phyloP scores from a whole-genome alignment of 2,888 invertebrate species.

The Geophilus truncorum region DNA sequence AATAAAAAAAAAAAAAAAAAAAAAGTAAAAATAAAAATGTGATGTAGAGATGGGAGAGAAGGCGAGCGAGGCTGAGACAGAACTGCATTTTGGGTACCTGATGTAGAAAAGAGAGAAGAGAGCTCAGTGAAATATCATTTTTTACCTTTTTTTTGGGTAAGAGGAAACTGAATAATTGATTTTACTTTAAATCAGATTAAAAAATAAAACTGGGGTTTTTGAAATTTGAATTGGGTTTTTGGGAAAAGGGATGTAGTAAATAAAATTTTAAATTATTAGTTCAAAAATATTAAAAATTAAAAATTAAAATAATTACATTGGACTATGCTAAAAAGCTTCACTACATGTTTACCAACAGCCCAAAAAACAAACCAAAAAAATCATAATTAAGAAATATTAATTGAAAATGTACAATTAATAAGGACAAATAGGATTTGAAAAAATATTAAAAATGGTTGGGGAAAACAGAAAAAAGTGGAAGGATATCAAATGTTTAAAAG shows the following conservation, averaged over 20 bases:
- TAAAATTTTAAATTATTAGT: not conserved
- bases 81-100: slow-evolving; percentile 7
- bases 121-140: slow-evolving; percentile 1
- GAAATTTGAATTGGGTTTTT: not conserved
- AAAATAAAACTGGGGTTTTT: slow-evolving; percentile 12
- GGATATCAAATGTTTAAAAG: not conserved
- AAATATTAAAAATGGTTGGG: not conserved
- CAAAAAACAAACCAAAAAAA: not conserved
- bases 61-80: not conserved
- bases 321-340: slow-evolving; percentile 20
- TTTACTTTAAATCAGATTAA: not conserved
- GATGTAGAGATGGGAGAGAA: slow-evolving; percentile 9
- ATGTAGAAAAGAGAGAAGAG: not conserved
- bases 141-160: not conserved
- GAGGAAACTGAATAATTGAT: not conserved
- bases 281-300: not conserved
- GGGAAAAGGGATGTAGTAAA: not conserved
- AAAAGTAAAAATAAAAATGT: not conserved
- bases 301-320: not conserved
- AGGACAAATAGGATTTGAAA: not conserved
- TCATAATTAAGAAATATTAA: not conserved
- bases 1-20: no score
- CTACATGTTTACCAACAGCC: slow-evolving; percentile 25
- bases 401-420: not conserved
- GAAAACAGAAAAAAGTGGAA: not conserved